Conservation (phyloP, 2,113 vertebrate species). For the Protomyctophum bolini region DNA sequence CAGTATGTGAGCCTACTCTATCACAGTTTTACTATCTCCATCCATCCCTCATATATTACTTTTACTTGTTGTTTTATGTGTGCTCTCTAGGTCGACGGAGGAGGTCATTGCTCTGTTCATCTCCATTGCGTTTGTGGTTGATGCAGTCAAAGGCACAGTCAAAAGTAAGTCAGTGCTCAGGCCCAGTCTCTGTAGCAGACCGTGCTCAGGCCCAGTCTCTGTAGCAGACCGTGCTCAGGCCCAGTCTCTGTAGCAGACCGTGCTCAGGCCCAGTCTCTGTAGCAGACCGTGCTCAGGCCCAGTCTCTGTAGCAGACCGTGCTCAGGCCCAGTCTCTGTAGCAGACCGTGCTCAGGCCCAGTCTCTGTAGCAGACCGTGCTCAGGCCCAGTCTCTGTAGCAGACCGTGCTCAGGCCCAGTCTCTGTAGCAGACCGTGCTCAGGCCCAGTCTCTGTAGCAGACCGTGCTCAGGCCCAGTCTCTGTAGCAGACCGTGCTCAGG, state of each 20-base stretch:
- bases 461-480: neutral
- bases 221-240: neutral
- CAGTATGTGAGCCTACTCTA: too few relatives aligned
- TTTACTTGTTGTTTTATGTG: constrained; percentile 12
- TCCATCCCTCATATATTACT: neutral
- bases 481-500: neutral
- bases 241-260: too few relatives aligned
- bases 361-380: neutral
- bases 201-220: neutral
- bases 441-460: too few relatives aligned
- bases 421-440: neutral
- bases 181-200: too few relatives aligned
- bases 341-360: neutral
- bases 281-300: neutral
- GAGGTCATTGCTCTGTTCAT: constrained; percentile 98
- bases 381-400: too few relatives aligned
- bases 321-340: too few relatives aligned
- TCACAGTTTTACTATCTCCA: too few relatives aligned
- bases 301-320: neutral
- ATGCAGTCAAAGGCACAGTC: constrained; percentile 93
- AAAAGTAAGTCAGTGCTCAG: constrained; percentile 85
- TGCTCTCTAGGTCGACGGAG: constrained; percentile 88
- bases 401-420: neutral
- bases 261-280: neutral
- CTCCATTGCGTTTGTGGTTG: constrained; percentile 92